Conservation (phyloP, 1,140 invertebrate genomes). For the Hyphantria cunea region DNA sequence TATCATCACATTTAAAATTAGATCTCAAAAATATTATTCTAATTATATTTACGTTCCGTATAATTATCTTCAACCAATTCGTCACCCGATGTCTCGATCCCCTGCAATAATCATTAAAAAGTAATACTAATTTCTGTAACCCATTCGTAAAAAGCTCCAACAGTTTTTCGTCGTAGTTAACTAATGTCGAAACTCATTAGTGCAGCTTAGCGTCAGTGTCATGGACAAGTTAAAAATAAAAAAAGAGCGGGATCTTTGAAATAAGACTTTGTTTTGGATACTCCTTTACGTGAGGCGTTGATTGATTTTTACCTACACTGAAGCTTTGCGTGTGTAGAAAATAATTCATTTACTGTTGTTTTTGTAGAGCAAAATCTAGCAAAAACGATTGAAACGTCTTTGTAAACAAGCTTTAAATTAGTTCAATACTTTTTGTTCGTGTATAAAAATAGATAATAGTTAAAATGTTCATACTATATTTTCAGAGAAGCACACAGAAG, state of each 20-base stretch:
- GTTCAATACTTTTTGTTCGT: too few relatives aligned
- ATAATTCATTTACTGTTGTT: constrained; percentile 11
- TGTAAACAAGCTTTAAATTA: too few relatives aligned
- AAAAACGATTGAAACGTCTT: too few relatives aligned
- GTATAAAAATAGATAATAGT: too few relatives aligned
- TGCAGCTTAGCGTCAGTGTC: constrained; percentile 75
- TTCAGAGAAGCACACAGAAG: too few relatives aligned
- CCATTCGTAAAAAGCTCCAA: constrained; percentile 62
- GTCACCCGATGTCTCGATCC: constrained; percentile 23
- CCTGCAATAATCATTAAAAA: constrained; percentile 27
- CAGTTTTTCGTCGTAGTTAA: constrained; percentile 55
- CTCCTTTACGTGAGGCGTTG: constrained; percentile 46
- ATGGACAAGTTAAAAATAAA: constrained; percentile 75
- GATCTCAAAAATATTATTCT: neutral
- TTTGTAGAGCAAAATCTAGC: too few relatives aligned
- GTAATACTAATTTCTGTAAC: constrained; percentile 44
- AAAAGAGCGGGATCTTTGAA: constrained; percentile 63
- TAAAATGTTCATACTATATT: too few relatives aligned
- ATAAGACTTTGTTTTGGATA: constrained; percentile 65
- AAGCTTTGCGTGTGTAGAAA: constrained; percentile 35
- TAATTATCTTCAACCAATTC: constrained; percentile 26
- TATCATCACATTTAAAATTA: neutral
- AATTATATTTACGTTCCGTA: constrained; percentile 18
- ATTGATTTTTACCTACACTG: constrained; percentile 57
- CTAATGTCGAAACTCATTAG: constrained; percentile 80